Evolutionary conservation across 2,888 invertebrate genomes (phyloP), one percentile per base, ranked within the genome.

Genomic region (Drosophila prostipennis): DNA sequence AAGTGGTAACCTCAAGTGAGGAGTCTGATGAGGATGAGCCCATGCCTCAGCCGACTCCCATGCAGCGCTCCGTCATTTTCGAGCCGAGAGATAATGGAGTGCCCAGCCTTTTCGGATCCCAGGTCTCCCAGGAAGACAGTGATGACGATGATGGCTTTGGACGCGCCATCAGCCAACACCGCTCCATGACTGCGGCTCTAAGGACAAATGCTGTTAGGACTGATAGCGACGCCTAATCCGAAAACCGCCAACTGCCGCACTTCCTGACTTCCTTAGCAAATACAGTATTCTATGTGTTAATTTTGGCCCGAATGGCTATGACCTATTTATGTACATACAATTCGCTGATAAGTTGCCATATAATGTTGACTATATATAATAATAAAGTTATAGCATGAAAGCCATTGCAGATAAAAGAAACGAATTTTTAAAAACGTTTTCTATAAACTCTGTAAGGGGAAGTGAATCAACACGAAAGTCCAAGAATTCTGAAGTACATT

Each of bases 151-250:
- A 72, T 10, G 53, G 72, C 10, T 77, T 81, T 46, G 77, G 68
- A 45, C 72, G 93, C 40, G 90, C 94, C 69, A 92, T 94, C 71
- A 92, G 93, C 0, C 92, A 93, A 63, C 94, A 94, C 79, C 92
- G 94, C 45, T 64, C 79, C 72, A 73, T 90, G 65, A 89, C 86
- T 80, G 93, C 81, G 90, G 93, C 83, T 90, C 75, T 89, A 45
- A 75, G 75, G 26, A 68, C 70, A 61, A 70, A 46, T 43, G 51
- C 45, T 13, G 11, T 52, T 6, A 43, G 40, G 19, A 14, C 37
- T 37, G 49, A 60, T 61, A 68, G 77, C 32, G 81, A 87, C 48
- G 81, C 68, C 52, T 83, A 87, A 70, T 14, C 39, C 29, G 29
- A 48, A 32, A 11, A 10, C 16, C 14, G 36, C 32, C 23, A 55